phyloP scores from a whole-genome alignment of 2,113 vertebrate genomes.

The Chloroceryle aenea region DNA sequence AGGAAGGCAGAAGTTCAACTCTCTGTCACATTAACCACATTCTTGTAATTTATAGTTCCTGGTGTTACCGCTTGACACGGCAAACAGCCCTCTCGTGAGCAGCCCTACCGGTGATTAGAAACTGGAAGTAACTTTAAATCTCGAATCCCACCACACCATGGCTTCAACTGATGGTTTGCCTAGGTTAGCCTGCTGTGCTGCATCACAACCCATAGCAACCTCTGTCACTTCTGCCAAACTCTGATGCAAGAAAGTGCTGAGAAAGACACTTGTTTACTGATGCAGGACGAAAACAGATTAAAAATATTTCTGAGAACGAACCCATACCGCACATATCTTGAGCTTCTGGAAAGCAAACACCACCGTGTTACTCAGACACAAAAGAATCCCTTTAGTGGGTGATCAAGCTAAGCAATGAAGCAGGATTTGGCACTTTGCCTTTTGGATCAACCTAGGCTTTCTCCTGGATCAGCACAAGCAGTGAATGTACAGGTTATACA shows the following conservation, averaged over 20 bases:
- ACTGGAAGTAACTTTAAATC: slow-evolving; percentile 63
- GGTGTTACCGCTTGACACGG: background rate
- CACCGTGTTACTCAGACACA: background rate
- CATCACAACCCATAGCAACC: background rate
- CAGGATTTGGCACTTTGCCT: background rate
- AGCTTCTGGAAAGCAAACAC: background rate
- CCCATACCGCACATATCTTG: background rate
- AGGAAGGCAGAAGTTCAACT: slow-evolving; percentile 55
- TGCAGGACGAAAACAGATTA: background rate
- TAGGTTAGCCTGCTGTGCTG: slow-evolving; percentile 11
- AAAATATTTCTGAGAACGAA: background rate
- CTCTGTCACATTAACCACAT: slow-evolving; percentile 25
- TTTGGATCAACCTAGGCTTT: background rate
- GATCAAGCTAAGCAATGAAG: background rate
- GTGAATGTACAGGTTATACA: background rate
- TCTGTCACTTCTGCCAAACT: background rate
- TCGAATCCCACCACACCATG: background rate
- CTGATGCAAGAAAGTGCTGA: background rate
- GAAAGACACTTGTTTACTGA: background rate
- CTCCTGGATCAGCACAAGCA: background rate
- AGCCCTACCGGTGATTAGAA: slow-evolving; percentile 42
- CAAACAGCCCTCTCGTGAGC: background rate
- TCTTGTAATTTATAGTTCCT: slow-evolving; percentile 19
- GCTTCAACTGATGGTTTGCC: slow-evolving; percentile 15
- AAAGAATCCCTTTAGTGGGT: background rate